These are phyloP conservation scores for Lithosia quadra DNA, from an alignment of 2,888 invertebrate genomes.

Conservation along the genomic window DNA sequence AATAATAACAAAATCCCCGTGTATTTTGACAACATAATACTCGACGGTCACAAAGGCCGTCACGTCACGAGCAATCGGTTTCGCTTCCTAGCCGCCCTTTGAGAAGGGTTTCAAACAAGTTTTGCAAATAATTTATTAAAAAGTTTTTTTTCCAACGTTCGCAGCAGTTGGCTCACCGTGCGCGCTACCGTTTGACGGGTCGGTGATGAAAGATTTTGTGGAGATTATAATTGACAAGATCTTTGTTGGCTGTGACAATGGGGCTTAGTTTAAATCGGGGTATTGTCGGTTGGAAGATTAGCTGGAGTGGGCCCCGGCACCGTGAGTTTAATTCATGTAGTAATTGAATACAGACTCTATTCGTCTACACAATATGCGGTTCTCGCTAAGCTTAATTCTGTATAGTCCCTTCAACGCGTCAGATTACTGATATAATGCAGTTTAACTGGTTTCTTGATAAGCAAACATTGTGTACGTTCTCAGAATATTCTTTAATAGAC, in stretches of 20 bases:
- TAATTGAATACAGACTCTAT: slow-evolving; percentile 71
- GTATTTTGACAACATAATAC: slow-evolving; percentile 87
- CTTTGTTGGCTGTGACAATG: slow-evolving; percentile 83
- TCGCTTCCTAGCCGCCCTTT: slow-evolving; percentile 82
- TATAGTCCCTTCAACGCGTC: slow-evolving; percentile 68
- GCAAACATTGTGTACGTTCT: slow-evolving; percentile 54
- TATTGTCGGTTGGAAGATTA: slow-evolving; percentile 80
- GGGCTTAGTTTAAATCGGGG: slow-evolving; percentile 76
- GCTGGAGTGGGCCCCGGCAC: slow-evolving; percentile 68
- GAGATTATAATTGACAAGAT: slow-evolving; percentile 86
- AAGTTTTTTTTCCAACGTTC: slow-evolving; percentile 63
- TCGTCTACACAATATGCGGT: slow-evolving; percentile 65
- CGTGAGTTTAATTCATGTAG: slow-evolving; percentile 69
- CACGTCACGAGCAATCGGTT: slow-evolving; percentile 85
- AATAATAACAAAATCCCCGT: slow-evolving; percentile 86
- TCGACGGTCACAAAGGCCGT: slow-evolving; percentile 83
- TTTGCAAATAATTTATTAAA: slow-evolving; percentile 85
- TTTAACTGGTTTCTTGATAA: slow-evolving; percentile 54
- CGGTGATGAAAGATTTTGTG: slow-evolving; percentile 74
- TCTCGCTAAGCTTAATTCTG: slow-evolving; percentile 74
- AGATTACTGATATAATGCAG: slow-evolving; percentile 67
- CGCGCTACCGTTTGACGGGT: slow-evolving; percentile 84
- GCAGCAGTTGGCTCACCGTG: slow-evolving; percentile 70
- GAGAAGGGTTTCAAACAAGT: slow-evolving; percentile 83
- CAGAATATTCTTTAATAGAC: slow-evolving; percentile 53